Evolutionary conservation across 1,140 invertebrate species (phyloP), one percentile per base, ranked within the genome.

Genomic region (Pseudomyrmex concolor): DNA sequence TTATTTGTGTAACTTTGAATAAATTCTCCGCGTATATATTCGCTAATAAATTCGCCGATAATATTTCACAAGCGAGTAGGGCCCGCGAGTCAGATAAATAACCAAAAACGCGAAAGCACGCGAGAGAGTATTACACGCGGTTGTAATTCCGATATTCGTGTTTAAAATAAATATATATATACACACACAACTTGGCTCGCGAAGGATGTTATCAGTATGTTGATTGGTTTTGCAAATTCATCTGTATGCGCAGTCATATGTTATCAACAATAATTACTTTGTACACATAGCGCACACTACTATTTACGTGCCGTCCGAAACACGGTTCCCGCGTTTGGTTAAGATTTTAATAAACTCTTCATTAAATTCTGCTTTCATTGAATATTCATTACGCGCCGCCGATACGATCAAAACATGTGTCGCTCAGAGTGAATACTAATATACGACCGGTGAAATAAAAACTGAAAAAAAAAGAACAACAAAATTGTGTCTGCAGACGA

Each of bases 211-310:
- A 68, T 68, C 22, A 10, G 2, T 72, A 54, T 55, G 63, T 63
- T 45, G 50, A 78, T 83, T 77, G 50, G 50, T 77, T 12, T 68
- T 66, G 62, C 45, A 13, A 66, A 3, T 77, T 77, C 54, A 55
- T 66, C 9, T 57, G 1, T n/a, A 34, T 22, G 51, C 62, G 10
- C 3, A 25, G 19, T 57, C 12, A 34, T 51, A 43, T 2, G 5
- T 62, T 34, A 43, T 43, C 5, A 55, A 51, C 48, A 70, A 71
- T 85, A 85, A 83, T 76, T 77, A 66, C 66, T 77, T 67, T 8
- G 17, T 45, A 55, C 8, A 48, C 34, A 34, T 4, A 34, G 1
- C 1, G 45, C 17, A 50, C 1, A 45, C n/a, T 9, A n/a, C 17
- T 48, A 55, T 67, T 19, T 68, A 43, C 15, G 34, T 45, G 4